Evolutionary conservation across 2,797 vertebrate species (phyloP).

Genomic region (Caiman crocodilus): DNA sequence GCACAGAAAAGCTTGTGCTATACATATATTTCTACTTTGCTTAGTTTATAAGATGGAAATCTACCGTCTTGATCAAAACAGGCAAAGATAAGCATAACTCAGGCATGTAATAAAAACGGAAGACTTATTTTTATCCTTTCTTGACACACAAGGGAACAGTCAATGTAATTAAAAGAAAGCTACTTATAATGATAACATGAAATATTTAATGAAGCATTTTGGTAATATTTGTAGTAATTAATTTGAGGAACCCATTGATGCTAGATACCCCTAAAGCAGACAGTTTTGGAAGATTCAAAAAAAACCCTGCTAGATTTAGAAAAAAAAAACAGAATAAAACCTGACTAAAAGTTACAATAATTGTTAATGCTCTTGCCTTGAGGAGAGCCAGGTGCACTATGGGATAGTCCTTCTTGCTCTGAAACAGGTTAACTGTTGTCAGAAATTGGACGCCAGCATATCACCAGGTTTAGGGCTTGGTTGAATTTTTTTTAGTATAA

Average conservation of each 20-base stretch:
- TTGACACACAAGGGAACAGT: background rate
- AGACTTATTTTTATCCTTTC: background rate
- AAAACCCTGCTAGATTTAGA: background rate
- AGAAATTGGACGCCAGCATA: background rate
- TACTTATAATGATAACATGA: background rate
- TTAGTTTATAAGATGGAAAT: no score
- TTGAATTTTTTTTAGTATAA: slow-evolving; percentile 52
- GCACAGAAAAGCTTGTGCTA: no score
- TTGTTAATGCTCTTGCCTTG: background rate
- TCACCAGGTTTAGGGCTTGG: slow-evolving; percentile 11
- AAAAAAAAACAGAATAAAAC: slow-evolving; percentile 7
- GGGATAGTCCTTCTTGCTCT: background rate
- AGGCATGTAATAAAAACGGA: background rate
- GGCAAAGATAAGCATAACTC: background rate
- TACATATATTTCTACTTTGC: no score
- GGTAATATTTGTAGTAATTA: background rate
- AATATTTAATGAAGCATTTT: background rate
- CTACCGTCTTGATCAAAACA: background rate
- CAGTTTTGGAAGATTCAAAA: slow-evolving; percentile 15
- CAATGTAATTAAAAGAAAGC: slow-evolving; percentile 5
- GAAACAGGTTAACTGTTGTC: slow-evolving; percentile 24
- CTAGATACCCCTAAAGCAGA: background rate
- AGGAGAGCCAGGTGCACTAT: background rate
- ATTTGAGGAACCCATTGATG: background rate
- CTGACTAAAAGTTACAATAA: background rate